Evolutionary conservation across 2,113 vertebrate species (phyloP).

Genomic region (Neolamprologus ventralis): DNA sequence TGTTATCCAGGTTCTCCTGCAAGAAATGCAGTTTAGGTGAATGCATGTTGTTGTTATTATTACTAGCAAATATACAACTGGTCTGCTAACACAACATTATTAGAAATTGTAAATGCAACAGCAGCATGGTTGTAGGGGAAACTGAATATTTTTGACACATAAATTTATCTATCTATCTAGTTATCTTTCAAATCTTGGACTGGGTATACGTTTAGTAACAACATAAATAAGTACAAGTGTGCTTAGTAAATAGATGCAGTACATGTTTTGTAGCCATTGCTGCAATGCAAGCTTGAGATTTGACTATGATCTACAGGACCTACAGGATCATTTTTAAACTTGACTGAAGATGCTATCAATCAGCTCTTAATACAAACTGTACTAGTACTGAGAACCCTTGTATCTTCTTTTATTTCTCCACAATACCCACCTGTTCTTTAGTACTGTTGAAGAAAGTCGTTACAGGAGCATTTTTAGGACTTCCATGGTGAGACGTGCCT

Average conservation of each 20-base stretch:
- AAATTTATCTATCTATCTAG: background rate
- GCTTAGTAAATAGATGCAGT: background rate
- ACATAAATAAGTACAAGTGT: background rate
- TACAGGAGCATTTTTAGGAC: background rate
- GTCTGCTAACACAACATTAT: background rate
- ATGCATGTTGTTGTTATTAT: background rate
- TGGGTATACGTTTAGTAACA: background rate
- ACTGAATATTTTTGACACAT: background rate
- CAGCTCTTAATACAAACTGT: background rate
- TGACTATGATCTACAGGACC: background rate
- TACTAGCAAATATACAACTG: background rate
- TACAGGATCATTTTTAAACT: background rate
- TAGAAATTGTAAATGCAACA: background rate
- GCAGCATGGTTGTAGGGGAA: background rate
- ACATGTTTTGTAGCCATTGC: background rate
- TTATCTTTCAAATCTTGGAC: background rate
- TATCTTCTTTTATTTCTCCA: background rate
- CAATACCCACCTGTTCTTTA: conserved; percentile 47
- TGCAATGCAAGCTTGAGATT: background rate
- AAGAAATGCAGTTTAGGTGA: background rate
- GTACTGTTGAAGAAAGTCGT: conserved; percentile 2
- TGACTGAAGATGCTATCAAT: background rate
- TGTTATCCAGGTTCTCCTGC: conserved; percentile 23
- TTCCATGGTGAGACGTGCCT: conserved; percentile 23
- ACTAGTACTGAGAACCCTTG: background rate